Evolutionary conservation across 2,888 invertebrate species (phyloP).

Genomic region (Tineola bisselliella): DNA sequence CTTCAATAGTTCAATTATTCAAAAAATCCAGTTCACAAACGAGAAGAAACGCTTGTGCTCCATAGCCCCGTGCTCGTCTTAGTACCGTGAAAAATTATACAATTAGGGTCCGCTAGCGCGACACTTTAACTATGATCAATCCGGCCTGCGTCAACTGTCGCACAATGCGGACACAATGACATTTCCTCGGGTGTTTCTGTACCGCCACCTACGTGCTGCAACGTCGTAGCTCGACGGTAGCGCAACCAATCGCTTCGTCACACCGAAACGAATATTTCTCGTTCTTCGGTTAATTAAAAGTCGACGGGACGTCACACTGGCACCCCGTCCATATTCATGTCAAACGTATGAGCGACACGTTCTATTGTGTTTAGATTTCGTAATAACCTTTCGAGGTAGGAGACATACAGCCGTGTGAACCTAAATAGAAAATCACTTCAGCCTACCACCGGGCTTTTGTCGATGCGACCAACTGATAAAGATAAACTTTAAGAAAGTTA

Average conservation of each 20-base stretch:
- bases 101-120: constrained; percentile 48
- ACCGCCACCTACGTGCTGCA: constrained; percentile 53
- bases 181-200: constrained; percentile 48
- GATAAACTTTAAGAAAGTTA: constrained; percentile 43
- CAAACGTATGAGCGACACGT: constrained; percentile 39
- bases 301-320: constrained; percentile 53
- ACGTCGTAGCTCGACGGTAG: constrained; percentile 1
- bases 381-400: constrained; percentile 14
- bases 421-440: constrained; percentile 41
- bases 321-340: constrained; percentile 31
- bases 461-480: constrained; percentile 42
- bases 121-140: constrained; percentile 42
- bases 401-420: constrained; percentile 33
- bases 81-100: constrained; percentile 51
- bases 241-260: constrained; percentile 53
- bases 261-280: constrained; percentile 50
- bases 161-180: constrained; percentile 56
- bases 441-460: constrained; percentile 45
- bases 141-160: constrained; percentile 46
- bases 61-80: constrained; percentile 38
- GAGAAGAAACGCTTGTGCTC: constrained; percentile 18
- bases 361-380: constrained; percentile 32
- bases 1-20: constrained; percentile 10
- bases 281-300: constrained; percentile 61
- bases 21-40: constrained; percentile 4